These are phyloP conservation scores for Pempheris klunzingeri DNA, from an alignment of 2,797 vertebrate genomes.

Conservation along the genomic window DNA sequence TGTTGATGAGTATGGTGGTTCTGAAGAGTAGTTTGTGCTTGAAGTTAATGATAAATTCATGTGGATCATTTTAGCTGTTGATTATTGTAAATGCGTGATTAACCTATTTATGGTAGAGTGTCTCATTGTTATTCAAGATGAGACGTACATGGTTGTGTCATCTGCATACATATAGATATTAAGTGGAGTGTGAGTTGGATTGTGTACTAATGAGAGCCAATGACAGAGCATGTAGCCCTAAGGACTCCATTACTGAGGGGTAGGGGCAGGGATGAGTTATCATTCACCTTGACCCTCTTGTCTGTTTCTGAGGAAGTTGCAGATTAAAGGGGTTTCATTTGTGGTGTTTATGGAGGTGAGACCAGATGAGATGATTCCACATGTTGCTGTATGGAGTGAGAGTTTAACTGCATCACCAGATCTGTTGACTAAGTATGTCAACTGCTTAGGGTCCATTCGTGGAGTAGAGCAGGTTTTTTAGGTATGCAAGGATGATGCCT, in stretches of 20 bases:
- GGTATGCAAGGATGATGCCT: background rate
- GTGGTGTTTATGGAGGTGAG: background rate
- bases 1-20: background rate
- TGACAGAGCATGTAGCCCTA: background rate
- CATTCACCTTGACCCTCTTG: conserved; percentile 9
- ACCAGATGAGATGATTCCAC: background rate
- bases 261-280: background rate
- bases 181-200: background rate
- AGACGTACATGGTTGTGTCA: background rate
- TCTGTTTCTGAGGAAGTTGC: background rate
- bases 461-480: background rate
- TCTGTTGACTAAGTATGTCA: background rate
- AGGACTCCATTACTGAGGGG: background rate
- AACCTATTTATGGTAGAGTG: background rate
- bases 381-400: background rate
- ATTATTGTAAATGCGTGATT: background rate
- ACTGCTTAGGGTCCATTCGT: background rate
- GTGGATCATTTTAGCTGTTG: background rate
- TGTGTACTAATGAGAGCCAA: background rate
- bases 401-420: background rate
- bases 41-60: background rate
- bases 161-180: conserved; percentile 8
- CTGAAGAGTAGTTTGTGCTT: background rate
- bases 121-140: background rate
- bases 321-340: background rate